Base-by-base conservation (phyloP, 1,140 invertebrate species). In the Caenorhabditis remanei region DNA sequence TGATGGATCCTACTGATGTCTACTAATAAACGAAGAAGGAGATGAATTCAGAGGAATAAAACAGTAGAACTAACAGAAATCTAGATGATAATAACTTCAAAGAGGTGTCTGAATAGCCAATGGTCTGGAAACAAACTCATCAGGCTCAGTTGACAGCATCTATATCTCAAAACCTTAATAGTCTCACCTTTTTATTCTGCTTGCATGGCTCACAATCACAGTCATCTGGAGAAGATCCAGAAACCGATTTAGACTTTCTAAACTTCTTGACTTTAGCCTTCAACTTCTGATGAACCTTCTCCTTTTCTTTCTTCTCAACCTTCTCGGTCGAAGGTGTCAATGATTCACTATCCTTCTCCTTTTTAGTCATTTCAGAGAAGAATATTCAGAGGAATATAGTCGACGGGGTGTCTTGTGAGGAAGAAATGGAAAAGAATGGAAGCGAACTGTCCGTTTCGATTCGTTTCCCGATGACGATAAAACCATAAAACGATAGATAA, bases 241-340 rank as follows among this genome's bases (percentile, higher is more conserved):
- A 16, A 9, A 79, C 46, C n/a, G 71, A 79, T 24, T 79, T 79
- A 8, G 71, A 79, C 19, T 79, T 79, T 79, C 46, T 79, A 0
- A 79, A n/a, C n/a, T 79, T 79, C n/a, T 79, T 79, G n/a, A 79
- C 46, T 43, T 79, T 79, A 14, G 14, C 40, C 40, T 79, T 79
- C 71, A 50, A n/a, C 71, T 50, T 79, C 46, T 50, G 71, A 79
- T 79, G 71, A 53, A 79, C 71, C 9, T 75, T 75, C 67, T 48
- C 67, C 46, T 79, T 79, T 11, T 79, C 71, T 21, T 79, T 79
- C 43, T 50, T 79, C 46, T 24, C 21, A 11, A 53, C 46, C 46
- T 71, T 71, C 40, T 71, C 65, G 16, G 43, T 13, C 4, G 65
- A 71, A 71, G 65, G 16, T 6, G 65, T 71, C 40, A 7, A 46